These are phyloP conservation scores for Loripinus fragilis DNA, from an alignment of 2,888 invertebrate genomes.

Conservation along the genomic window DNA sequence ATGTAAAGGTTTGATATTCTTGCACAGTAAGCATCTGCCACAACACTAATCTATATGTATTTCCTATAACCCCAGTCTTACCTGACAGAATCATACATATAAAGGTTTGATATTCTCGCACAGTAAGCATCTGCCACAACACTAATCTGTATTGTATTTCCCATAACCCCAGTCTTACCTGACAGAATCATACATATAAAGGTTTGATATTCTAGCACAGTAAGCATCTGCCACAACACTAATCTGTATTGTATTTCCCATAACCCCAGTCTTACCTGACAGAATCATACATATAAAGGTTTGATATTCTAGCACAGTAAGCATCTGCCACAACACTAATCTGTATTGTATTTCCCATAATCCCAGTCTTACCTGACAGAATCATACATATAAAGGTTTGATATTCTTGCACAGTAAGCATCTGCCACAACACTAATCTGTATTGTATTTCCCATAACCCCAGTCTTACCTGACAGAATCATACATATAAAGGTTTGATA, in stretches of 20 bases:
- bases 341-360: no score
- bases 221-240: constrained; percentile 89
- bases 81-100: constrained; percentile 92
- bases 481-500: constrained; percentile 94
- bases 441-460: no score
- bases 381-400: constrained; percentile 94
- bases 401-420: constrained; percentile 92
- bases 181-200: constrained; percentile 92
- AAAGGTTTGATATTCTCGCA: constrained; percentile 92
- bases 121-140: constrained; percentile 90
- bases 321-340: constrained; percentile 88
- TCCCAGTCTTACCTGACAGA: constrained; percentile 87
- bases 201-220: constrained; percentile 92
- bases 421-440: constrained; percentile 89
- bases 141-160: constrained; percentile 93
- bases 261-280: constrained; percentile 87
- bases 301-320: constrained; percentile 92
- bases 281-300: constrained; percentile 93
- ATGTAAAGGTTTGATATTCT: constrained; percentile 93
- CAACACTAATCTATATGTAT: constrained; percentile 92
- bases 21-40: constrained; percentile 91
- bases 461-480: constrained; percentile 88
- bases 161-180: constrained; percentile 87
- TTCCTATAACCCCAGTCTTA: no score
- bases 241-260: constrained; percentile 94